These are phyloP conservation scores for Ips typographus DNA, from an alignment of 1,140 invertebrate genomes.

Conservation along the genomic window DNA sequence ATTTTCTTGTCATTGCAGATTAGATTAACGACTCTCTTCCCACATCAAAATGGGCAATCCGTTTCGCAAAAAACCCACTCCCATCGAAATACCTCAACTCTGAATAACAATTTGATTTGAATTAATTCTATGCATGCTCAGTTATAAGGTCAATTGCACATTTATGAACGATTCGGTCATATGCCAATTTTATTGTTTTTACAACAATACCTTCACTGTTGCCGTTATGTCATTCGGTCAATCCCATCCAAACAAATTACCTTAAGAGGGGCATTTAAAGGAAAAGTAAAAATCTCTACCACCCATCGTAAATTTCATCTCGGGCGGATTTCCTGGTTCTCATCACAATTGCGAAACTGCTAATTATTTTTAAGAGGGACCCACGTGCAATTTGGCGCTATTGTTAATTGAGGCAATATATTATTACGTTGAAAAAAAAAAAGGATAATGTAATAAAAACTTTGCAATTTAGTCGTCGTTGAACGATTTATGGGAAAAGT, in stretches of 20 bases:
- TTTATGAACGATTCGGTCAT: conserved; percentile 14
- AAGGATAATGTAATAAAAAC: too few relatives aligned
- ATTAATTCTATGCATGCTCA: conserved; percentile 15
- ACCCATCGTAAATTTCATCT: neutral
- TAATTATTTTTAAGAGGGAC: conserved; percentile 6
- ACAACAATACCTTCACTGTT: neutral
- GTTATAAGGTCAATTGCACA: conserved; percentile 19
- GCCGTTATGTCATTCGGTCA: neutral
- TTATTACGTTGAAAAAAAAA: too few relatives aligned
- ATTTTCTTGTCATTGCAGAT: too few relatives aligned
- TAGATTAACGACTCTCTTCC: too few relatives aligned
- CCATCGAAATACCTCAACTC: conserved; percentile 5
- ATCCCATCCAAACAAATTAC: neutral
- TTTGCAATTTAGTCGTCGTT: too few relatives aligned
- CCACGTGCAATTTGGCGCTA: neutral
- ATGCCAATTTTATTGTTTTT: conserved; percentile 9
- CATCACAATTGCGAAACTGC: conserved; percentile 9
- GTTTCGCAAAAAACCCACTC: conserved; percentile 7
- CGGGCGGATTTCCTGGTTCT: conserved; percentile 12
- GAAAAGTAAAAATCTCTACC: too few relatives aligned
- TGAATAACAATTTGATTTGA: conserved; percentile 28
- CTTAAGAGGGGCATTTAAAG: neutral
- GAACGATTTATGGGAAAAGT: too few relatives aligned
- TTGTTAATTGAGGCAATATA: neutral
- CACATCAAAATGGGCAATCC: neutral